phyloP scores from a whole-genome alignment of 2,888 invertebrate genomes.

The Eucriotettix oculatus region DNA sequence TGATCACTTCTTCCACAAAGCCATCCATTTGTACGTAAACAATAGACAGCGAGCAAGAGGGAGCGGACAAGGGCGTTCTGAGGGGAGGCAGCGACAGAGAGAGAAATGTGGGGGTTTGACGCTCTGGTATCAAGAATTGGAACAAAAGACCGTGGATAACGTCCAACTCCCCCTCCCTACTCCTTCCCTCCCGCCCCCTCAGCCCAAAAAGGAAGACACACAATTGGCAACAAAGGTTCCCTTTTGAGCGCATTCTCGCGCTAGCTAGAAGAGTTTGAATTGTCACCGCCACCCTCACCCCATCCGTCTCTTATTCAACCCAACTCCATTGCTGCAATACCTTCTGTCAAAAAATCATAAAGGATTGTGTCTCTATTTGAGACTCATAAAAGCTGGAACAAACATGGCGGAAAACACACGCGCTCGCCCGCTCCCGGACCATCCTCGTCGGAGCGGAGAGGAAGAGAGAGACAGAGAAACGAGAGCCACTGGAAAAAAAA shows the following conservation, averaged over 20 bases:
- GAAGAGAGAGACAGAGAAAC: neutral
- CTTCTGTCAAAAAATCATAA: constrained; percentile 13
- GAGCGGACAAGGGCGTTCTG: neutral
- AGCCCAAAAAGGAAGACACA: constrained; percentile 11
- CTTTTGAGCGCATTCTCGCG: constrained; percentile 8
- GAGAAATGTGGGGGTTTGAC: constrained; percentile 9
- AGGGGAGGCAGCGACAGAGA: neutral
- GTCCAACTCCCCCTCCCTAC: constrained; percentile 6
- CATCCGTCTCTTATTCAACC: neutral
- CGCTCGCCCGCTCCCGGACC: neutral
- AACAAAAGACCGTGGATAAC: constrained; percentile 13
- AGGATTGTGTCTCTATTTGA: constrained; percentile 13
- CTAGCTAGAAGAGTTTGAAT: constrained; percentile 11
- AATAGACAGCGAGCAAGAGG: constrained; percentile 7
- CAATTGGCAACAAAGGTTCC: constrained; percentile 14
- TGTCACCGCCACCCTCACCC: constrained; percentile 7
- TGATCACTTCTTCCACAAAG: constrained; percentile 7
- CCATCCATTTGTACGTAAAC: constrained; percentile 12
- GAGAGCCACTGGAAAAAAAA: neutral
- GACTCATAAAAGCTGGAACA: constrained; percentile 13
- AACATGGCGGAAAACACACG: constrained; percentile 8
- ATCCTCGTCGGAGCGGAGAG: neutral
- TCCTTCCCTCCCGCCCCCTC: neutral
- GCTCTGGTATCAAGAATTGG: constrained; percentile 14
- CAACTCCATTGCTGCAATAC: constrained; percentile 5